Evolutionary conservation across 2,797 vertebrate species (phyloP), one percentile per base, ranked within the genome.

Genomic region (Hydrocynus forskahlii): DNA sequence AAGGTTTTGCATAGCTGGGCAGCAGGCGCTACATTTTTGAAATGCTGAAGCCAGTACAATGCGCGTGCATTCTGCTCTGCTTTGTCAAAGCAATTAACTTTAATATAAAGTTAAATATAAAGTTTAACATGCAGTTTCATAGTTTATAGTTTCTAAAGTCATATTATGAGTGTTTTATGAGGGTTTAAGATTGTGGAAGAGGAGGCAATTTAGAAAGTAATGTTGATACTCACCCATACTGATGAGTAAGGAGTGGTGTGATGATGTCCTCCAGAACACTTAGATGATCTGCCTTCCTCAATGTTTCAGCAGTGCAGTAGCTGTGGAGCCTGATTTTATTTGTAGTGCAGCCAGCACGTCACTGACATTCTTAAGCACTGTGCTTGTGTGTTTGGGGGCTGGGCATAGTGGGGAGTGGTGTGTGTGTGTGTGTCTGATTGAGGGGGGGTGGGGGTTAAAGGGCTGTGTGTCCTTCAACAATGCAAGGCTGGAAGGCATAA

Each of bases 301-400:
- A 48, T n/a, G 69, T 10, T 55, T 54, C 48, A 54, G 25, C 14
- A 54, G 25, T 54, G 25, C 48, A 54, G 10, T 19, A 16, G 43
- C 21, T 38, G 12, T 69, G 16, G 21, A 52, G 48, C 1, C 48
- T 7, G 16, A 7, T 23, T 54, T 9, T 54, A 71, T 54, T 54
- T 54, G 50, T 71, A 71, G 40, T 45, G 23, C n/a, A 59, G 25
- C 9, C 29, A 60, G 17, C 25, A 14, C 55, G 52, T 74, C 54
- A 59, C 54, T 64, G 23, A 21, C 23, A 23, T 21, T 75, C 54
- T 48, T 25, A 38, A 14, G 35, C 25, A 16, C 40, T 67, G 48
- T 7, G 23, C 67, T 40, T 29, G 23, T 66, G 45, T n/a, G 75
- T 52, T 45, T 66, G 72, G 23, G 72, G 48, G 72, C 19, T 73